phyloP scores from a whole-genome alignment of 2,888 invertebrate genomes.

The Callyntrura sp. region DNA sequence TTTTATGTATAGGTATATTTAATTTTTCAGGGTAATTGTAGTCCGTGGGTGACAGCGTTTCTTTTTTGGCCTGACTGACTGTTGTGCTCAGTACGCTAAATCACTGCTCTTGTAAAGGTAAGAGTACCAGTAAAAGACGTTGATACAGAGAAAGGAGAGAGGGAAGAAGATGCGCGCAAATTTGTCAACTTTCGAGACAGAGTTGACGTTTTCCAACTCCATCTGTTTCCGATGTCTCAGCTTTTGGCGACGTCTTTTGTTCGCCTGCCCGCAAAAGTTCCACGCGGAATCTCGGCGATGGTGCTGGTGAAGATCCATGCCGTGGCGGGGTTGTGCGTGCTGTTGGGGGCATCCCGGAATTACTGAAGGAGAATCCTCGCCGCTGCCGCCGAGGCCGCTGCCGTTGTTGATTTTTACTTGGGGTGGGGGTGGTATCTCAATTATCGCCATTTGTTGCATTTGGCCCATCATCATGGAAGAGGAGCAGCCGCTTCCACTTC shows the following conservation, averaged over 20 bases:
- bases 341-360: slow-evolving; percentile 43
- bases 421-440: slow-evolving; percentile 47
- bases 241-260: slow-evolving; percentile 23
- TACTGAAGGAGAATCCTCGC: slow-evolving; percentile 59
- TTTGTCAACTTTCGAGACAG: slow-evolving; percentile 92
- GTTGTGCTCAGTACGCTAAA: slow-evolving; percentile 48
- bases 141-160: slow-evolving; percentile 90
- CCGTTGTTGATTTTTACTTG: slow-evolving; percentile 79
- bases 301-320: slow-evolving; percentile 33
- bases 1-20: background rate
- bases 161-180: slow-evolving; percentile 92
- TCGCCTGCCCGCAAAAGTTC: slow-evolving; percentile 76
- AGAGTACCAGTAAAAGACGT: slow-evolving; percentile 92
- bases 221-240: slow-evolving; percentile 39
- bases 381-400: slow-evolving; percentile 75
- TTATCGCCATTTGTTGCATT: slow-evolving; percentile 49
- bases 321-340: slow-evolving; percentile 37
- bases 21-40: no score
- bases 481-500: slow-evolving; percentile 32
- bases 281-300: slow-evolving; percentile 78
- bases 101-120: slow-evolving; percentile 88
- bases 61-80: no score
- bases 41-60: no score
- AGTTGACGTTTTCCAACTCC: slow-evolving; percentile 88
- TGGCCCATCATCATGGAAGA: slow-evolving; percentile 31